phyloP scores from a whole-genome alignment of 2,797 vertebrate genomes.

The Perodicticus potto region DNA sequence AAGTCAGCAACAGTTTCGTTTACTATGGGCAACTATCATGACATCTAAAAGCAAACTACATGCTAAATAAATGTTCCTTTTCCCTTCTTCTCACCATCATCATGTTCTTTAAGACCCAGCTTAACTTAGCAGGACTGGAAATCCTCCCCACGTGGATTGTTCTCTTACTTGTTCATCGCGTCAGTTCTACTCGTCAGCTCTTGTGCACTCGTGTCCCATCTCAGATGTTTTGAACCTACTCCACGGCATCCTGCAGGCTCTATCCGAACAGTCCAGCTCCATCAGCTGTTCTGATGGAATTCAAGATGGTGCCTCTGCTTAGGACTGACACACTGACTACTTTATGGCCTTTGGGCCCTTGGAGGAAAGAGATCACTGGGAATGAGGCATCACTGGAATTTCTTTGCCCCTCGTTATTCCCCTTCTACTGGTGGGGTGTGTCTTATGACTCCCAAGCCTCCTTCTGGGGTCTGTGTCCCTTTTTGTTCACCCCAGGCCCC shows the following conservation, averaged over 20 bases:
- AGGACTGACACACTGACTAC: not conserved
- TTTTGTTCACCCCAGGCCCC: not conserved
- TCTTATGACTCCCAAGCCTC: not conserved
- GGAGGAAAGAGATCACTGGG: not conserved
- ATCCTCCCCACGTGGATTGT: not conserved
- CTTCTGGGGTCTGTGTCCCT: not conserved
- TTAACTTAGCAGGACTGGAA: not conserved
- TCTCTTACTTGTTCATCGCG: not conserved
- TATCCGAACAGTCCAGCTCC: not conserved
- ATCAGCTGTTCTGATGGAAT: not conserved
- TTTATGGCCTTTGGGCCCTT: constrained; percentile 13
- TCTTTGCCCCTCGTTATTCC: not conserved
- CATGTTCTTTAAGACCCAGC: not conserved
- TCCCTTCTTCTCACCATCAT: not conserved
- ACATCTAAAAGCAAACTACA: not conserved
- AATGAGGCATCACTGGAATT: not conserved
- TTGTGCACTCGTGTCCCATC: not conserved
- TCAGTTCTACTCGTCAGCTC: not conserved
- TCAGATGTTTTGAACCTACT: not conserved
- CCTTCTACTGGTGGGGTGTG: not conserved
- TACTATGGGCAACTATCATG: not conserved
- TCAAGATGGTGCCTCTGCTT: not conserved
- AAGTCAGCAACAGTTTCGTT: not conserved
- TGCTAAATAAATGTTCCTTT: not conserved
- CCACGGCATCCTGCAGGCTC: not conserved